phyloP scores from a whole-genome alignment of 2,888 invertebrate genomes.

The Anoncus sp. region DNA sequence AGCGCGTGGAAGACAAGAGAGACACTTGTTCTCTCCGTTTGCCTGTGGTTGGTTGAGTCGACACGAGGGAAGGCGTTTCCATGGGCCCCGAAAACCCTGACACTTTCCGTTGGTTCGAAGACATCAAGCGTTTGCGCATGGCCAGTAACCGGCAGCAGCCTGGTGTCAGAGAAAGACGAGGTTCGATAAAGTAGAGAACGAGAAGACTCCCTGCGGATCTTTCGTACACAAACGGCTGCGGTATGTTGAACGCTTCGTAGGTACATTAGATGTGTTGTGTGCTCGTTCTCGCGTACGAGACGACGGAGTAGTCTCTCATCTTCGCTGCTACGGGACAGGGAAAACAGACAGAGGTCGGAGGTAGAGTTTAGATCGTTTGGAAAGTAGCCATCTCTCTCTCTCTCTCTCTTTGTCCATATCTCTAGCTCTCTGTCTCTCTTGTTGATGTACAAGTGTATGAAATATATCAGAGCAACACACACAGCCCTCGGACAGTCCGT shows the following conservation, averaged over 20 bases:
- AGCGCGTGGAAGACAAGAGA: conserved; percentile 21
- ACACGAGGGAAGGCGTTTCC: conserved; percentile 28
- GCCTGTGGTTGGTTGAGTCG: background rate
- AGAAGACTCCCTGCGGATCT: background rate
- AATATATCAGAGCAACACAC: background rate
- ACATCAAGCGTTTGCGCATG: background rate
- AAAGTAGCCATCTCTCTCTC: conserved; percentile 14
- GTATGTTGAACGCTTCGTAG: conserved; percentile 17
- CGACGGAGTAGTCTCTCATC: conserved; percentile 54
- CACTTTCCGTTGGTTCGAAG: conserved; percentile 20
- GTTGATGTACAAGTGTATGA: background rate
- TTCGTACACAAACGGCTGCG: background rate
- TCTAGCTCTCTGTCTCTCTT: background rate
- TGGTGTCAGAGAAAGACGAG: conserved; percentile 24
- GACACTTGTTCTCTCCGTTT: background rate
- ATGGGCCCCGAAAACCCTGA: conserved; percentile 22
- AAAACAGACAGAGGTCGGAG: conserved; percentile 49
- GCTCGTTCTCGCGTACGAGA: conserved; percentile 47
- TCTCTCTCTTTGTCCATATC: conserved; percentile 5
- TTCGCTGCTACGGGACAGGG: conserved; percentile 45
- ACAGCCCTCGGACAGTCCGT: background rate
- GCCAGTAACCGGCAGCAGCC: background rate
- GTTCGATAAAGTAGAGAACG: conserved; percentile 54
- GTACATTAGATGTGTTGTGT: conserved; percentile 5
- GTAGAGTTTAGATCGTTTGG: conserved; percentile 20